Evolutionary conservation across 2,113 vertebrate genomes (phyloP).

Genomic region (Dasyornis broadbenti): DNA sequence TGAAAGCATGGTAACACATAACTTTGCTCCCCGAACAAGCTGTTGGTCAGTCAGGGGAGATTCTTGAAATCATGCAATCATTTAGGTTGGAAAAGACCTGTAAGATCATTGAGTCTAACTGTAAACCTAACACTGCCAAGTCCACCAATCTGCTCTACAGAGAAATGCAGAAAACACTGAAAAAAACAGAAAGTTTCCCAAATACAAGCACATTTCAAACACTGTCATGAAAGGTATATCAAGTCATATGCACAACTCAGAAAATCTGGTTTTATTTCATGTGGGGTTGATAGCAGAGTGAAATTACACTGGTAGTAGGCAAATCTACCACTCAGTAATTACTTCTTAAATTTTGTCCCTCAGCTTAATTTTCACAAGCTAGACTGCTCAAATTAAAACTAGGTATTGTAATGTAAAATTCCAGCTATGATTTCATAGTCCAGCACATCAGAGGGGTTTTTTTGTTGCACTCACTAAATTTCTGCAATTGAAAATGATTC

Average conservation of each 20-base stretch:
- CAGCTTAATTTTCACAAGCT: background rate
- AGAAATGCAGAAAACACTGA: background rate
- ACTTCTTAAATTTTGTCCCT: background rate
- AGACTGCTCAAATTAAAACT: background rate
- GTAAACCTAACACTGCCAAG: background rate
- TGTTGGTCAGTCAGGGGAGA: background rate
- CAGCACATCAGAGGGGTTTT: background rate
- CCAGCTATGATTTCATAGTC: background rate
- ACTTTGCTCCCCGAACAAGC: background rate
- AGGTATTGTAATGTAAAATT: background rate
- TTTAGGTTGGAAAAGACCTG: background rate
- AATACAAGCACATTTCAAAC: background rate
- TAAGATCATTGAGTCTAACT: background rate
- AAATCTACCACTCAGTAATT: background rate
- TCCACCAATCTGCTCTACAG: background rate
- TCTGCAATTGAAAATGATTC: background rate
- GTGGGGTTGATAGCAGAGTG: background rate
- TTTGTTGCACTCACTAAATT: background rate
- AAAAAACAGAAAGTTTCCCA: background rate
- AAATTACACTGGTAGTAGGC: background rate
- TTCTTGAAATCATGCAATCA: background rate
- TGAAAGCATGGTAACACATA: rapidly evolving
- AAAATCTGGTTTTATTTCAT: background rate
- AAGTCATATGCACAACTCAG: background rate
- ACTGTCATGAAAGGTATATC: background rate